Conservation (phyloP, 1,140 invertebrate species). For the Pseudomyrmex pallidus region DNA sequence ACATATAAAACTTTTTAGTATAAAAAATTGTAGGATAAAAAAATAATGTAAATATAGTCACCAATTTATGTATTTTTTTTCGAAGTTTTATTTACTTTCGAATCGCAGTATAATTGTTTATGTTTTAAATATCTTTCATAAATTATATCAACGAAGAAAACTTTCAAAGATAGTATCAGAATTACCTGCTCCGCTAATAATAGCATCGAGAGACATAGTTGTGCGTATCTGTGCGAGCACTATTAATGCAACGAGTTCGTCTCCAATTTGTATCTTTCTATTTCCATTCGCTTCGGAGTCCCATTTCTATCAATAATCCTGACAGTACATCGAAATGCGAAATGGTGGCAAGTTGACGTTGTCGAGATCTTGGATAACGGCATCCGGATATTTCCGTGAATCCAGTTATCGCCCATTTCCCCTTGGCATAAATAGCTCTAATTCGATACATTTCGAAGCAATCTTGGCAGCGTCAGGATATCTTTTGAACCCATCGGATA, state of each 20-base stretch:
- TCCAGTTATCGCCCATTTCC: slow-evolving; percentile 50
- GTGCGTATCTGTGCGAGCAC: not conserved
- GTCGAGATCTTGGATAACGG: slow-evolving; percentile 33
- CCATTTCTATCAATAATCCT: slow-evolving; percentile 52
- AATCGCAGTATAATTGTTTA: not conserved
- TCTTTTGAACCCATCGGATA: slow-evolving; percentile 16
- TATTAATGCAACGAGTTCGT: slow-evolving; percentile 32
- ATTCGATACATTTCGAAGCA: slow-evolving; percentile 27
- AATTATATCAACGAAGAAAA: not conserved
- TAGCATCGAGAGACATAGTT: not conserved
- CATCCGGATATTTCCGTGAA: slow-evolving; percentile 48
- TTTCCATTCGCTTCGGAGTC: slow-evolving; percentile 2
- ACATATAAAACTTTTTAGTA: not conserved
- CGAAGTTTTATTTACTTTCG: not conserved
- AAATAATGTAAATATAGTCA: not conserved
- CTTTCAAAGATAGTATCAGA: not conserved
- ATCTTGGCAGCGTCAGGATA: slow-evolving; percentile 18
- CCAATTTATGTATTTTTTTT: not conserved
- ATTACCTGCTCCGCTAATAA: not conserved
- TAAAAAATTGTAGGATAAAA: not conserved
- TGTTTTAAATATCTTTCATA: not conserved
- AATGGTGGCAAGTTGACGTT: slow-evolving; percentile 19
- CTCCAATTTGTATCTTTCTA: slow-evolving; percentile 26
- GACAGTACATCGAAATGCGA: slow-evolving; percentile 33
- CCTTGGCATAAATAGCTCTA: slow-evolving; percentile 41